Evolutionary conservation across 2,888 invertebrate genomes (phyloP).

Genomic region (Branchipolynoe longqiensis): DNA sequence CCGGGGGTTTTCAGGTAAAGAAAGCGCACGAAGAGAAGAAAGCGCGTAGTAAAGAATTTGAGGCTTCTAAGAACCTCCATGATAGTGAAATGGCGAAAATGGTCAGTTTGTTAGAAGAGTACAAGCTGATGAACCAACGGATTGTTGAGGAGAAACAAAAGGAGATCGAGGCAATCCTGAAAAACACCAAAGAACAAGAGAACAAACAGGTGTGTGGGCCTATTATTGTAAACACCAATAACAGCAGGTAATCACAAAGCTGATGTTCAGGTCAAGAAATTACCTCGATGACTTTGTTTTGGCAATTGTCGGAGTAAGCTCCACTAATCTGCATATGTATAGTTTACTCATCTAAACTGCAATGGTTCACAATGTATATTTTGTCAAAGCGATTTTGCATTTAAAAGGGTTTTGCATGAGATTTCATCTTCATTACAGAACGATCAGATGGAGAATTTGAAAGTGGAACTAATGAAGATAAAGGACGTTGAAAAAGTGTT

Average conservation of each 20-base stretch:
- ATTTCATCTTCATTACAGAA: neutral
- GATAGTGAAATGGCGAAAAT: conserved; percentile 72
- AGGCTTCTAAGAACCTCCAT: conserved; percentile 23
- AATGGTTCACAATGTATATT: too few relatives aligned
- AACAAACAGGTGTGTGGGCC: neutral
- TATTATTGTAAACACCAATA: too few relatives aligned
- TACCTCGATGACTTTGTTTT: too few relatives aligned
- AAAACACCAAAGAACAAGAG: conserved; percentile 64
- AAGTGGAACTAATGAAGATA: neutral
- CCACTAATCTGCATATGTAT: too few relatives aligned
- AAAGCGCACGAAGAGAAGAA: neutral
- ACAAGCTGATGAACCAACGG: conserved; percentile 74
- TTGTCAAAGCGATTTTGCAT: too few relatives aligned
- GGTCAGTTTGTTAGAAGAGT: conserved; percentile 75
- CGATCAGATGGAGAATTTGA: neutral
- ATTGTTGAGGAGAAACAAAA: conserved; percentile 73
- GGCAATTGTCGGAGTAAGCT: too few relatives aligned
- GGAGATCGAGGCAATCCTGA: conserved; percentile 64
- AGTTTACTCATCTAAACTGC: too few relatives aligned
- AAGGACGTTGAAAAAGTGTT: neutral
- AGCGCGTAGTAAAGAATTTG: conserved; percentile 34
- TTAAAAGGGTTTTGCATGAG: too few relatives aligned
- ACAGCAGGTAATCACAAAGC: too few relatives aligned
- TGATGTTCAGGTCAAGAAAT: too few relatives aligned
- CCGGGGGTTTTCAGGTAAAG: neutral